Evolutionary conservation across 2,797 vertebrate genomes (phyloP), one percentile per base, ranked within the genome.

Genomic region (Moxostoma hubbsi): DNA sequence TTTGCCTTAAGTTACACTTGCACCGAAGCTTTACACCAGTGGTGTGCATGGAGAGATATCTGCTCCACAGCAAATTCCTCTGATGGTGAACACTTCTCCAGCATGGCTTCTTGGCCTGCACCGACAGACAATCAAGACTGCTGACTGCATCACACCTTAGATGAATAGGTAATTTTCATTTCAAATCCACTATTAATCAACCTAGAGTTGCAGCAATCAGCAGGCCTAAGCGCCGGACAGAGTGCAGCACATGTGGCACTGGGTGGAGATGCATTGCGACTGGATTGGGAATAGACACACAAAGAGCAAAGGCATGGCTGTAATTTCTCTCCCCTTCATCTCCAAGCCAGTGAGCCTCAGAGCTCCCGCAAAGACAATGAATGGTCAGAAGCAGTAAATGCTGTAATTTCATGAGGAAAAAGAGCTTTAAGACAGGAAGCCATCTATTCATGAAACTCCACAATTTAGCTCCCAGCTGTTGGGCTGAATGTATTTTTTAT

Each of bases 161-260:
- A 61, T 70, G 83, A 90, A 89, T 87, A 81, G 81, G 81, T 86
- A 6, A 86, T 89, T 91, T 87, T 80, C 84, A 84, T 89, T 83
- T 81, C 85, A 88, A 85, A 83, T 80, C 83, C 73, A 81, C 89
- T 84, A 89, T 91, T 91, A 91, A 91, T 91, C 89, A 86, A 80
- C 68, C 68, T 59, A 76, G 53, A 55, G 81, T 16, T 62, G 73
- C 55, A 73, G 88, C 79, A 85, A 85, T 87, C 84, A 87, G 84
- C 75, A 77, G 85, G 83, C 83, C 88, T 83, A 72, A 80, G 66
- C n/a, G 53, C 57, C 12, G 80, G 87, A 87, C 82, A 86, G 77
- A 71, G 77, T 85, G 84, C 78, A 81, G 64, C 83, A 50, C 77
- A 51, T 87, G 73, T 24, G 75, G 66, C 85, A 85, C 85, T 57